Evolutionary conservation across 2,888 invertebrate species (phyloP).

Genomic region (Acanthoscelides obtectus): DNA sequence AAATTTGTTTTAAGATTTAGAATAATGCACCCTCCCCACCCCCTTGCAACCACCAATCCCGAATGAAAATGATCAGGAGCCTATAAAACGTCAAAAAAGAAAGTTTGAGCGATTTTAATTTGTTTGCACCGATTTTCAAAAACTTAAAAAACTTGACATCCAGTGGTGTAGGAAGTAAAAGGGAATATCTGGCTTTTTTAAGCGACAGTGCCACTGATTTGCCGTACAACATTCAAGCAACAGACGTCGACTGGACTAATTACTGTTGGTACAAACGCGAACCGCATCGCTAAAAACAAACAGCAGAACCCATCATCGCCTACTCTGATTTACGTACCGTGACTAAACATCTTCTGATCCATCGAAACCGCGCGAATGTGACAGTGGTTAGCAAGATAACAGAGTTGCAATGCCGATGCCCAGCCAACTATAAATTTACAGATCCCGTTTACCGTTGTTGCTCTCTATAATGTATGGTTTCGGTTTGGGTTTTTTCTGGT

Average conservation of each 20-base stretch:
- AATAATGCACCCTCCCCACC: no score
- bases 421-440: background rate
- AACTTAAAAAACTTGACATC: no score
- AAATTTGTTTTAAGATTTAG: no score
- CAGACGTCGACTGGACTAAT: background rate
- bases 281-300: background rate
- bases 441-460: background rate
- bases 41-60: no score
- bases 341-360: conserved; percentile 11
- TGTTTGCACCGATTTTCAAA: no score
- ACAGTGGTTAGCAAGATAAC: conserved; percentile 3
- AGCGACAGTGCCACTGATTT: no score
- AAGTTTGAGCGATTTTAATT: no score
- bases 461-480: background rate
- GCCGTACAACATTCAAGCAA: no score
- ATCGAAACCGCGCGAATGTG: conserved; percentile 7
- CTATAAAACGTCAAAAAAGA: no score
- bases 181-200: no score
- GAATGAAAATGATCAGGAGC: no score
- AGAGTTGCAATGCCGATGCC: background rate
- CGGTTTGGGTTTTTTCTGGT: background rate
- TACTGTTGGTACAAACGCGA: background rate
- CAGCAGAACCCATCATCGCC: conserved; percentile 1
- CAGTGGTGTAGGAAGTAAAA: no score
- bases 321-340: conserved; percentile 7